Conservation (phyloP, 1,140 invertebrate species). For the Drosophila pectinifera region DNA sequence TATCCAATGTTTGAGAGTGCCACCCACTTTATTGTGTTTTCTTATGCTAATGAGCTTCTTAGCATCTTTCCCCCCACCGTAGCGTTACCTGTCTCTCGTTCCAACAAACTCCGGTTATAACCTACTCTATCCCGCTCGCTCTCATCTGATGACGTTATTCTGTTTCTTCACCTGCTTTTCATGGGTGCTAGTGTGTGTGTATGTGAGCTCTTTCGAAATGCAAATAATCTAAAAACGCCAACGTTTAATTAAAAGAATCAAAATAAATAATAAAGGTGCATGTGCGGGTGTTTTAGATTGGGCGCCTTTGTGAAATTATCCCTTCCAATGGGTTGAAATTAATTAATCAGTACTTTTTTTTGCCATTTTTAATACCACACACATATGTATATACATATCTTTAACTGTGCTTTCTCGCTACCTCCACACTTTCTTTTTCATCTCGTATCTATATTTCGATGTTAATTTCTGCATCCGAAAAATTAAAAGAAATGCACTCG, state of each 20-base stretch:
- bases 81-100: not conserved
- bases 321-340: not conserved
- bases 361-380: slow-evolving; percentile 68
- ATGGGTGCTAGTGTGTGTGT: slow-evolving; percentile 11
- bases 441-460: slow-evolving; percentile 45
- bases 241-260: slow-evolving; percentile 63
- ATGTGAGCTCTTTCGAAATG: slow-evolving; percentile 40
- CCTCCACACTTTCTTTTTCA: slow-evolving; percentile 78
- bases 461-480: slow-evolving; percentile 8
- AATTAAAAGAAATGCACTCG: slow-evolving; percentile 47
- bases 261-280: slow-evolving; percentile 63
- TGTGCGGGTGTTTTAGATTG: slow-evolving; percentile 29
- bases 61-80: slow-evolving; percentile 44
- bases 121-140: slow-evolving; percentile 30
- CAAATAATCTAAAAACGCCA: slow-evolving; percentile 57
- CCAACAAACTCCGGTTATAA: slow-evolving; percentile 11
- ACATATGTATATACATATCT: slow-evolving; percentile 32
- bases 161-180: slow-evolving; percentile 61
- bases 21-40: slow-evolving; percentile 69
- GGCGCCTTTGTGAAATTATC: not conserved
- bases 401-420: slow-evolving; percentile 41
- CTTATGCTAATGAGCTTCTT: slow-evolving; percentile 74
- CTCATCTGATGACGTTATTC: slow-evolving; percentile 67
- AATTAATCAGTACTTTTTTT: slow-evolving; percentile 60
- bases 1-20: slow-evolving; percentile 42